Conservation (phyloP, 2,797 vertebrate genomes). For the Miichthys miiuy region DNA sequence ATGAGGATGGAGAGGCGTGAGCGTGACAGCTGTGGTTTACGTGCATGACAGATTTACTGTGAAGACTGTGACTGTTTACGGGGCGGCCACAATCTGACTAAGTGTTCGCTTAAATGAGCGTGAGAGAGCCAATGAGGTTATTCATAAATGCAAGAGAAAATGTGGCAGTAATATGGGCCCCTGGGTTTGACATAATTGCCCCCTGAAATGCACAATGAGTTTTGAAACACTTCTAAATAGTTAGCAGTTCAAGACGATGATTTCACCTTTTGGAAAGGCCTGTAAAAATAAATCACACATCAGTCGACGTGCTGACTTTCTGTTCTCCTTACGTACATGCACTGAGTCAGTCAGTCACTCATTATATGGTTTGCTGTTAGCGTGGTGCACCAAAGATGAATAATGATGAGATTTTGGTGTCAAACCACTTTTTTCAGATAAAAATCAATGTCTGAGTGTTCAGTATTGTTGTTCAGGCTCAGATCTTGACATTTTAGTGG, state of each 20-base stretch:
- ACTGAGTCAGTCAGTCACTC: background rate
- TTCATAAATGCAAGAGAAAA: conserved; percentile 36
- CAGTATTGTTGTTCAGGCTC: too few species aligned
- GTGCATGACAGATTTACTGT: conserved; percentile 62
- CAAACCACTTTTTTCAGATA: too few species aligned
- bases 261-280: background rate
- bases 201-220: conserved; percentile 3
- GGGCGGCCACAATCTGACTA: conserved; percentile 35
- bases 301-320: background rate
- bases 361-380: background rate
- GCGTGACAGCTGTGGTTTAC: conserved; percentile 58
- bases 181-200: conserved; percentile 13
- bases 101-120: conserved; percentile 50
- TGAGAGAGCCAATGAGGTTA: conserved; percentile 35
- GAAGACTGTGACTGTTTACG: conserved; percentile 34
- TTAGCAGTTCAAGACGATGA: background rate
- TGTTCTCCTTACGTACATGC: background rate
- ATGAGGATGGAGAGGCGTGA: conserved; percentile 44
- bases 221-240: background rate
- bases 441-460: too few species aligned
- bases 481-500: too few species aligned
- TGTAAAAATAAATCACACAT: background rate
- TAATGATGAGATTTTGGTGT: background rate
- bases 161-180: conserved; percentile 19
- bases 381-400: background rate